Evolutionary conservation across 2,888 invertebrate species (phyloP), one percentile per base, ranked within the genome.

Genomic region (Drosophila prostipennis): DNA sequence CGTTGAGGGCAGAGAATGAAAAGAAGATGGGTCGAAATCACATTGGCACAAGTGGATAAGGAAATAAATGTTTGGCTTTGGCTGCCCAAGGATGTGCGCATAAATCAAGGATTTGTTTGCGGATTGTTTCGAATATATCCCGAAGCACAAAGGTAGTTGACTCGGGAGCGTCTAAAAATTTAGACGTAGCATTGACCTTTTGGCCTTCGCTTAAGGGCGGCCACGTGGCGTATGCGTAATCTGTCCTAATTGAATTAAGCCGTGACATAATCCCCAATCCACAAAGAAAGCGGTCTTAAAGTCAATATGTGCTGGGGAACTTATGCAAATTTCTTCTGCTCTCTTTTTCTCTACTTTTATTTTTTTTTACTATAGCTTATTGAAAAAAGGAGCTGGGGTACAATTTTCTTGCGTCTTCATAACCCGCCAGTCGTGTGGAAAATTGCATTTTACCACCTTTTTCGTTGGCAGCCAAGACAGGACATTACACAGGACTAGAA

Each of bases 31-130:
- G 14, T 53, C 53, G 39, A 61, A 84, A 79, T 84, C 88, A 82
- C 88, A 83, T 83, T 87, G 89, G 85, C 89, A 81, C 89, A 89
- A 89, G 89, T 89, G 86, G 87, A 86, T 89, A 86, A 86, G 86
- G 86, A 89, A 89, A 86, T 86, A 89, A 86, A 86, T 86, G 87
- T 82, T 87, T 89, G 85, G 79, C 81, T 84, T 79, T 79, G 64
- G 64, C 64, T 77, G 77, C 82, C 72, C 78, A 78, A 88, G 87
- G 87, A 88, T 85, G 85, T 84, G 86, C 73, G 88, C 89, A 86
- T 89, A 86, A 86, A 86, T 86, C 86, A 86, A 85, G 88, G 89
- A 89, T 89, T 86, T 86, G 86, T 86, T 86, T 89, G 89, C 80
- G 82, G 89, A 89, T 87, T 86, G 73, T 75, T 75, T 86, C 58